Evolutionary conservation across 2,113 vertebrate genomes (phyloP), one percentile per base, ranked within the genome.

Genomic region (Lasiurus borealis): DNA sequence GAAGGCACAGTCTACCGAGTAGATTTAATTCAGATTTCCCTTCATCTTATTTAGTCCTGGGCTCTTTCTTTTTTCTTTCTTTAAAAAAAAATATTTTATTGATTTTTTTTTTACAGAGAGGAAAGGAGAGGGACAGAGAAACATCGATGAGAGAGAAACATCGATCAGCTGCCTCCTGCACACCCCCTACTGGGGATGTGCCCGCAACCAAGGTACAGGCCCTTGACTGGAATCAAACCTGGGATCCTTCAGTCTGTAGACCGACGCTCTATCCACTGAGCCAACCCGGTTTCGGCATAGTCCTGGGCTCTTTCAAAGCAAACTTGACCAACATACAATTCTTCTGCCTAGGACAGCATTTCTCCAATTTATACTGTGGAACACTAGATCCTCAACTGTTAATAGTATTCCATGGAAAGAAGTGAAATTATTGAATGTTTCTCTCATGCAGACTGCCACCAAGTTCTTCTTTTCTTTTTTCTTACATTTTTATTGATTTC

Each of bases 21-120:
- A 85, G 92, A 95, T 50, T 96, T 92, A 92, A 19, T 94, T 75
- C 91, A 96, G 77, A 78, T 82, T 72, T 82, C n/a, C 36, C 34
- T 68, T 75, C 81, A 96, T 95, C 66, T 92, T 86, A 52, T 36
- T 90, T 50, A 81, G 40, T 82, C 44, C 34, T 3, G 5, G 36
- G 52, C 15, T 82, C 25, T 85, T 59, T 83, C 90, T 40, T 40
- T 40, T 40, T 40, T 40, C 40, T 40, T 40, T 40, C 5, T 40
- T 40, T 40, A 40, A 40, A 34, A n/a, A n/a, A n/a, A n/a, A n/a
- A 40, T 40, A 40, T 40, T 40, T 40, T 40, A 40, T 40, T 40
- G 40, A 3, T 40, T 40, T 40, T n/a, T n/a, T 40, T 40, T 40
- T 40, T 40, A 40, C 40, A 40, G 5, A 40, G 40, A 40, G 40